Evolutionary conservation across 2,888 invertebrate species (phyloP), one percentile per base, ranked within the genome.

Genomic region (Leptura quadrifasciata): DNA sequence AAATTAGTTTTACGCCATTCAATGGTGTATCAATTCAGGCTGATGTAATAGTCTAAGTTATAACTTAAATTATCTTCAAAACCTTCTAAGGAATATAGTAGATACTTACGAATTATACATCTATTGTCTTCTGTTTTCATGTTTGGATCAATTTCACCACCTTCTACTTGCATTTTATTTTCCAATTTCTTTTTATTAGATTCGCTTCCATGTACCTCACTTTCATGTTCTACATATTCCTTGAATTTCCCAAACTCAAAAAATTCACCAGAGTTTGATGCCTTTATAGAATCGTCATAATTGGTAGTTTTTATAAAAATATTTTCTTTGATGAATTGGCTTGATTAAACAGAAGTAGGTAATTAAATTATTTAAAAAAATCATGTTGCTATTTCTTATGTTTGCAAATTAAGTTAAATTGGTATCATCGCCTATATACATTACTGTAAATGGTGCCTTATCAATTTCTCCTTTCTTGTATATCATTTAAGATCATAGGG

Each of bases 91-190:
- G 24, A 24, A 24, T 47, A 15, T 47, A 47, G 47, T 47, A n/a
- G n/a, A n/a, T n/a, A 47, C 47, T 47, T 47, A 47, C 47, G n/a
- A 47, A 47, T 47, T n/a, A 47, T 47, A n/a, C n/a, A 47, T 9
- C 10, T 10, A 47, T n/a, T 47, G 47, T 47, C n/a, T 15, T 47
- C 47, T 47, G 5, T 47, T 39, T 1, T 12, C 3, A 39, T 39
- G 12, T 12, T 39, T 39, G 39, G 12, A 39, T 39, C 39, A 39
- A 39, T 39, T 39, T 39, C 39, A 15, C 39, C 39, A 39, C 6
- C 6, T 39, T 39, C 39, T 39, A 12, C 12, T 2, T 39, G 39
- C 12, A 39, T 12, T 4, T 39, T 39, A 12, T 39, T 39, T 12
- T 39, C 12, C 12, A 39, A 39, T 39, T 10, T 1, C 10, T 39